Evolutionary conservation across 1,140 invertebrate species (phyloP).

Genomic region (Diachasma alloeum): DNA sequence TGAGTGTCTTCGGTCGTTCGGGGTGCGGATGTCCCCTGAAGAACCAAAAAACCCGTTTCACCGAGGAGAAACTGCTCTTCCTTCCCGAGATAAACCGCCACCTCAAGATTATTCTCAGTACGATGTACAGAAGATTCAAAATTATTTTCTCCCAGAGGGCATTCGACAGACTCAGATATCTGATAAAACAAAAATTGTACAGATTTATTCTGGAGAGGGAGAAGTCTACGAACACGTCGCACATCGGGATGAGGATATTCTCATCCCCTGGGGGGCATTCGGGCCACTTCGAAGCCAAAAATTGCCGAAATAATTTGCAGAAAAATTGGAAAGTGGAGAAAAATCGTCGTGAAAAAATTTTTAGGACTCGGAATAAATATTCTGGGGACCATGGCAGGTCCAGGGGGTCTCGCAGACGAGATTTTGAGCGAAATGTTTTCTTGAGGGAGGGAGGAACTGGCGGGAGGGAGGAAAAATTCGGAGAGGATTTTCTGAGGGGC

Average conservation of each 20-base stretch:
- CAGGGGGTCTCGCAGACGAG: too few relatives aligned
- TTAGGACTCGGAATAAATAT: neutral
- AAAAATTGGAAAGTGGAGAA: neutral
- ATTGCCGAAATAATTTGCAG: neutral
- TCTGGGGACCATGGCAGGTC: too few relatives aligned
- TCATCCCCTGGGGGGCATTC: too few relatives aligned
- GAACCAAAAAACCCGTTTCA: neutral
- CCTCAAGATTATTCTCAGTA: neutral
- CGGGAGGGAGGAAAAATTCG: too few relatives aligned
- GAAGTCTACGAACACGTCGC: conserved; percentile 3
- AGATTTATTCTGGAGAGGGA: conserved; percentile 8
- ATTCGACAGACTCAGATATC: neutral
- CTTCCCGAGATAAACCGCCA: neutral
- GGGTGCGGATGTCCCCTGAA: neutral
- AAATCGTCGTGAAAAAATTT: neutral
- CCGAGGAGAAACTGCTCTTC: neutral
- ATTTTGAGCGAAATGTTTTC: too few relatives aligned
- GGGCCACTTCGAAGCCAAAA: neutral
- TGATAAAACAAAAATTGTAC: neutral
- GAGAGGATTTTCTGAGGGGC: too few relatives aligned
- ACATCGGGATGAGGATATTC: neutral
- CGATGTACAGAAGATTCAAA: neutral
- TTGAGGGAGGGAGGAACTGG: too few relatives aligned
- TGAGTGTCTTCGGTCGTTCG: neutral
- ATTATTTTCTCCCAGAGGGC: neutral